phyloP scores from a whole-genome alignment of 2,888 invertebrate species.

The Temnothorax rugatulus region DNA sequence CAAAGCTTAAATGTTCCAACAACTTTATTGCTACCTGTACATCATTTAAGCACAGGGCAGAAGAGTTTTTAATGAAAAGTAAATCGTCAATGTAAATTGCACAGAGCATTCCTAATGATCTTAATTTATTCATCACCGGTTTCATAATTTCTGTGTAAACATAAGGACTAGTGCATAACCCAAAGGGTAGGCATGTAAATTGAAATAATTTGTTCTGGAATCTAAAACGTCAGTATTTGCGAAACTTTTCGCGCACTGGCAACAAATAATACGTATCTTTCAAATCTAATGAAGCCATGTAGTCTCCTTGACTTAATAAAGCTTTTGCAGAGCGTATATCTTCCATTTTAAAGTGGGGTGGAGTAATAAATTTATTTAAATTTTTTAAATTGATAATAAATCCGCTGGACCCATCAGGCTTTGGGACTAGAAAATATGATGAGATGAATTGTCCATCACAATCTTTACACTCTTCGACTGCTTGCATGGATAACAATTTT shows the following conservation, averaged over 20 bases:
- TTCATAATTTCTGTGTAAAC: slow-evolving; percentile 69
- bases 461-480: no score
- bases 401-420: no score
- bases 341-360: no score
- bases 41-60: slow-evolving; percentile 41
- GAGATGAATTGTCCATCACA: no score
- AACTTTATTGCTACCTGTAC: slow-evolving; percentile 40
- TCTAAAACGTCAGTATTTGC: slow-evolving; percentile 64
- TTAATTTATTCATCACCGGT: slow-evolving; percentile 56
- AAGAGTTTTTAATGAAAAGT: slow-evolving; percentile 51
- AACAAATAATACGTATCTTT: slow-evolving; percentile 66
- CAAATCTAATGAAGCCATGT: slow-evolving; percentile 62
- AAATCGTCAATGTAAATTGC: slow-evolving; percentile 69
- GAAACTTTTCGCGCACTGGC: slow-evolving; percentile 43
- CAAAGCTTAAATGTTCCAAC: slow-evolving; percentile 61
- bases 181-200: slow-evolving; percentile 68
- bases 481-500: no score
- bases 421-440: no score
- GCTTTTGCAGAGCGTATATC: no score
- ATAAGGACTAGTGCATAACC: slow-evolving; percentile 63
- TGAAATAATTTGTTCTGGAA: slow-evolving; percentile 63
- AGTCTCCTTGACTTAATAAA: slow-evolving; percentile 53
- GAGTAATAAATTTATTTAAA: no score
- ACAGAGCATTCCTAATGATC: slow-evolving; percentile 34
- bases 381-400: no score